phyloP scores from a whole-genome alignment of 2,888 invertebrate genomes.

The Xestobium rufovillosum region DNA sequence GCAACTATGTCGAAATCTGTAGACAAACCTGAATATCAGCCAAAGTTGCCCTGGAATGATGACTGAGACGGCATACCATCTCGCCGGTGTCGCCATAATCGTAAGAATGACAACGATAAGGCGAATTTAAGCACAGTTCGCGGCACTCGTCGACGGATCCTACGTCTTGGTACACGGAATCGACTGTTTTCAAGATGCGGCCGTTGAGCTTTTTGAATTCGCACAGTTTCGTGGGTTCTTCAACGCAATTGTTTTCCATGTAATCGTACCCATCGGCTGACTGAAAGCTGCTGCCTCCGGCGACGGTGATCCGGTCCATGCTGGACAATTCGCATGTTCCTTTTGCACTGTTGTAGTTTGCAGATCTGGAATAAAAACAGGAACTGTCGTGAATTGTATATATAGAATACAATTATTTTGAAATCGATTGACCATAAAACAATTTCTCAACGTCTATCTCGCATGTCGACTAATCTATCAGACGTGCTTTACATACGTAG shows the following conservation, averaged over 20 bases:
- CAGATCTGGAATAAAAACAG: constrained; percentile 65
- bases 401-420: constrained; percentile 1
- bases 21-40: constrained; percentile 69
- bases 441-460: constrained; percentile 28
- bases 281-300: constrained; percentile 67
- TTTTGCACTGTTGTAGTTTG: constrained; percentile 80
- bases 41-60: constrained; percentile 82
- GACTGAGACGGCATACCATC: constrained; percentile 86
- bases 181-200: constrained; percentile 86
- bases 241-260: constrained; percentile 88
- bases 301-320: constrained; percentile 86
- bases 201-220: constrained; percentile 87
- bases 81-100: constrained; percentile 92
- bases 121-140: constrained; percentile 81
- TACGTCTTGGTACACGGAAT: constrained; percentile 86
- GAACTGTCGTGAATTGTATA: neutral
- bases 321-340: constrained; percentile 82
- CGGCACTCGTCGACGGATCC: constrained; percentile 81
- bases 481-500: constrained; percentile 6
- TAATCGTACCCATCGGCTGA: constrained; percentile 59
- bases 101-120: constrained; percentile 87
- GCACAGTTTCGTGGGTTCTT: constrained; percentile 89
- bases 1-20: too few species aligned
- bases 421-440: constrained; percentile 8
- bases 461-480: constrained; percentile 23